Conservation (phyloP, 2,113 vertebrate species). For the Steatornis caripensis region DNA sequence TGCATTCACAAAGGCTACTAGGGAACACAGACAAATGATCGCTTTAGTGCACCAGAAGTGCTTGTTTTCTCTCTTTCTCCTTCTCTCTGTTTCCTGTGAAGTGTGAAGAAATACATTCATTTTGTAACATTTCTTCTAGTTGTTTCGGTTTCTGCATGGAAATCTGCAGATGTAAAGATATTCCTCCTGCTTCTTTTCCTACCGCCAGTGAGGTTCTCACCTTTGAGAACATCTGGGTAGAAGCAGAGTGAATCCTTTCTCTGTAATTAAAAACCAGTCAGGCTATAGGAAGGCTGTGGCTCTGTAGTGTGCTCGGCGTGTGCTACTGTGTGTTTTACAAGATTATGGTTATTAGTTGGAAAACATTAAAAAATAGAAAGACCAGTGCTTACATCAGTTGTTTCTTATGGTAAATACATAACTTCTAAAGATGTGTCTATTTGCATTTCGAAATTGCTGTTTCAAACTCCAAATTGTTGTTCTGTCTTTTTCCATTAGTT, state of each 20-base stretch:
- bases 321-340: background rate
- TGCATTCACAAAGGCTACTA: background rate
- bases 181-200: background rate
- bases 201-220: background rate
- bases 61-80: background rate
- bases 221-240: background rate
- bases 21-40: background rate
- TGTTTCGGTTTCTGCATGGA: background rate
- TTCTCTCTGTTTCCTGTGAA: background rate
- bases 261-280: background rate
- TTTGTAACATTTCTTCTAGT: background rate
- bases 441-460: background rate
- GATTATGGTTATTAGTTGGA: background rate
- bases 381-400: background rate
- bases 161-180: background rate
- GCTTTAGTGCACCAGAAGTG: background rate
- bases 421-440: background rate
- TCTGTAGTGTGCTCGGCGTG: background rate
- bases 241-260: background rate
- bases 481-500: background rate
- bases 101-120: background rate
- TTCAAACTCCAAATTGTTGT: background rate
- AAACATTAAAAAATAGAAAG: background rate
- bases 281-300: background rate
- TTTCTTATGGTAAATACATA: background rate